Conservation (phyloP, 2,888 invertebrate species). For the Drosophila mettleri region DNA sequence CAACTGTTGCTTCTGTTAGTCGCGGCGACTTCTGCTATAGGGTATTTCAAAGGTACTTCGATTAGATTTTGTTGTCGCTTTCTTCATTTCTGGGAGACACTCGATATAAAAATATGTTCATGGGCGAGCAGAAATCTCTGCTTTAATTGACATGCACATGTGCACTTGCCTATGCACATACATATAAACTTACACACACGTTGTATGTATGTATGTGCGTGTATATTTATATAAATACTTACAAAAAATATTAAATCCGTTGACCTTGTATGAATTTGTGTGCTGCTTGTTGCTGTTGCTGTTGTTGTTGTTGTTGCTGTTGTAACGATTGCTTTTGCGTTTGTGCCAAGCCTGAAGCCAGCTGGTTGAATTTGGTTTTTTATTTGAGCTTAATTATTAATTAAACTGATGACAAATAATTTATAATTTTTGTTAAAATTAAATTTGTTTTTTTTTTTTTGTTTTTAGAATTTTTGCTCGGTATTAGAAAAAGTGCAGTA, state of each 20-base stretch:
- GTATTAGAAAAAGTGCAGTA: conserved; percentile 74
- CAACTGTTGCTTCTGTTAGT: conserved; percentile 28
- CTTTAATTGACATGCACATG: conserved; percentile 77
- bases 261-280: conserved; percentile 79
- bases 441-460: conserved; percentile 30
- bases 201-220: conserved; percentile 12
- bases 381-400: conserved; percentile 33
- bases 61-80: background rate
- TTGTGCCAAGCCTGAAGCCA: conserved; percentile 27
- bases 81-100: conserved; percentile 8
- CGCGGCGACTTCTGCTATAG: background rate
- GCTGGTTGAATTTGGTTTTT: conserved; percentile 40
- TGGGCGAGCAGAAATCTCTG: conserved; percentile 38
- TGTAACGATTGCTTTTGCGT: conserved; percentile 22
- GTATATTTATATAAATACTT: conserved; percentile 51
- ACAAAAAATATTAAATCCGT: conserved; percentile 83
- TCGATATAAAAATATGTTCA: conserved; percentile 41
- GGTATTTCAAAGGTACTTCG: conserved; percentile 5
- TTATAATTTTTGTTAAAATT: conserved; percentile 52
- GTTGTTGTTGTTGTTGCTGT: conserved; percentile 35
- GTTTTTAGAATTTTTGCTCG: conserved; percentile 28
- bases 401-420: conserved; percentile 39
- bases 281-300: conserved; percentile 41
- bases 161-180: conserved; percentile 48
- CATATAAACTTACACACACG: conserved; percentile 14